These are phyloP conservation scores for Leptoclinus maculatus DNA, from an alignment of 2,797 vertebrate species.

Conservation along the genomic window DNA sequence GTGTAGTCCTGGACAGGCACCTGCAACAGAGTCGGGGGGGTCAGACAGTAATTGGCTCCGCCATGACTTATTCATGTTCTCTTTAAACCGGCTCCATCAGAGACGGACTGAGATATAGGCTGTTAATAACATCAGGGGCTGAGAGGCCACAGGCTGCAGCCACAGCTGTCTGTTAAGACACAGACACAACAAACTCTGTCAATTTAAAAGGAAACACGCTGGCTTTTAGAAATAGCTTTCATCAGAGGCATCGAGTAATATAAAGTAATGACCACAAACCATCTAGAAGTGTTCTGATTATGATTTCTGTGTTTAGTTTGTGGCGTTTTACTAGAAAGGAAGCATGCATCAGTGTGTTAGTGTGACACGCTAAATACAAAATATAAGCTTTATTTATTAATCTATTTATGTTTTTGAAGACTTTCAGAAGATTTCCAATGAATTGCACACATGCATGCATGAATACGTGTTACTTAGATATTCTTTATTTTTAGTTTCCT, in stretches of 20 bases:
- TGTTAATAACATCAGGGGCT: conserved; percentile 25
- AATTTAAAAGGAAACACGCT: background rate
- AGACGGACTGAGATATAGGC: conserved; percentile 36
- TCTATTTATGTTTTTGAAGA: background rate
- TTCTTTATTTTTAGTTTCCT: background rate
- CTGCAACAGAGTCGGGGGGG: conserved; percentile 16
- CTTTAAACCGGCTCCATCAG: conserved; percentile 42
- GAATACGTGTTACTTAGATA: background rate
- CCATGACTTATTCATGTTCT: conserved; percentile 62
- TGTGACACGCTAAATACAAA: background rate
- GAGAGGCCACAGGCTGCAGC: conserved; percentile 6
- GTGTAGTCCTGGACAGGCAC: conserved; percentile 23
- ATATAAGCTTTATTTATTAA: background rate
- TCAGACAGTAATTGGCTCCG: conserved; percentile 43
- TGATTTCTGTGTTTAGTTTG: background rate
- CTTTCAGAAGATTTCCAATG: background rate
- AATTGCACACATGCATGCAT: background rate
- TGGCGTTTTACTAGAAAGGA: background rate
- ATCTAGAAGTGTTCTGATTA: background rate
- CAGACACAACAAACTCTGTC: background rate
- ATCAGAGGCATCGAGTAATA: background rate
- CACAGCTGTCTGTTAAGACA: background rate
- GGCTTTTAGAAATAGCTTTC: background rate
- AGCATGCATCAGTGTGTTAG: background rate
- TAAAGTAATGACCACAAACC: background rate